These are phyloP conservation scores for Noctilio leporinus DNA, from an alignment of 2,113 vertebrate genomes.

Conservation along the genomic window DNA sequence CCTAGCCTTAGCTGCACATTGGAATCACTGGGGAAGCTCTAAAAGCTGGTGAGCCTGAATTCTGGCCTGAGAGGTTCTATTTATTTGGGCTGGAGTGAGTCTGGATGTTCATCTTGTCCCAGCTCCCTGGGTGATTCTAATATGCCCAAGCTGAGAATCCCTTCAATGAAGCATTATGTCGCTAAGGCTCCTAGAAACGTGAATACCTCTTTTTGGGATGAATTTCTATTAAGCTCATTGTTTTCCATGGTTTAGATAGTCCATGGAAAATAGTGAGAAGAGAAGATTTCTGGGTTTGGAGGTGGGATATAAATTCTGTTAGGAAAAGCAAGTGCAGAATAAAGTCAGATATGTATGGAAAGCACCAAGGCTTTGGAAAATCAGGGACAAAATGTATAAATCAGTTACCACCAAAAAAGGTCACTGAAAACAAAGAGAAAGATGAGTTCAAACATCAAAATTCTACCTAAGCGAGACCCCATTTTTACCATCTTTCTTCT, in stretches of 20 bases:
- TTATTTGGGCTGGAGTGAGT: neutral
- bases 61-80: neutral
- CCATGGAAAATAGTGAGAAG: too few relatives aligned
- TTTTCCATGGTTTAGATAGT: neutral
- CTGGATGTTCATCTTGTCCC: fast-evolving
- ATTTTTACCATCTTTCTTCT: neutral
- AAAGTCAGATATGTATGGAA: neutral
- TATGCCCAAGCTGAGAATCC: neutral
- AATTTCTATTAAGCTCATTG: neutral
- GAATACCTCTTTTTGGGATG: neutral
- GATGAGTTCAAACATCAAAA: neutral
- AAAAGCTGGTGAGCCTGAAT: neutral
- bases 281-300: neutral
- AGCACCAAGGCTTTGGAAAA: neutral
- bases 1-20: neutral
- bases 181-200: neutral
- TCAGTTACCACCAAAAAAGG: neutral
- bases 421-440: neutral
- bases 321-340: neutral
- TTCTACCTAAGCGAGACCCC: too few relatives aligned
- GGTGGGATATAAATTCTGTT: neutral
- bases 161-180: neutral
- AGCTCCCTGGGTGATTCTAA: neutral
- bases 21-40: neutral
- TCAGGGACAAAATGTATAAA: neutral